These are phyloP conservation scores for Elegia similella DNA, from an alignment of 2,888 invertebrate species.

Conservation along the genomic window DNA sequence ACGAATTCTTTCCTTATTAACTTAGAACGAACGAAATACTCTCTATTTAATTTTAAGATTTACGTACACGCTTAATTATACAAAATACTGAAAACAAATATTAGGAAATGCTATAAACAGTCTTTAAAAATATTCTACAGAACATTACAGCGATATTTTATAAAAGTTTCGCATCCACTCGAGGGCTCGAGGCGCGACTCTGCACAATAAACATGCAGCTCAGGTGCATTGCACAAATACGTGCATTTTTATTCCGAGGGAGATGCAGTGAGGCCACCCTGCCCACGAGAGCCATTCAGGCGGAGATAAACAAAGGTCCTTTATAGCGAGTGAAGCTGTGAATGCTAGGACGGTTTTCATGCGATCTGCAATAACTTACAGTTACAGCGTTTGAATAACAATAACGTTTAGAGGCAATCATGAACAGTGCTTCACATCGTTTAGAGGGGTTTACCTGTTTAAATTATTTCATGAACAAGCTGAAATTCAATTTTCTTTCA, in stretches of 20 bases:
- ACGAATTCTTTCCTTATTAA: no score
- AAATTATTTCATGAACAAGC: no score
- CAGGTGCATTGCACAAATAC: constrained; percentile 40
- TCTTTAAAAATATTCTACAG: not conserved
- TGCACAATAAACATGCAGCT: constrained; percentile 38
- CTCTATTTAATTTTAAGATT: no score
- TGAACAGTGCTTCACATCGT: no score
- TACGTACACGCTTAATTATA: no score
- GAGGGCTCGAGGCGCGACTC: not conserved
- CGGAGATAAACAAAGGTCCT: constrained; percentile 40
- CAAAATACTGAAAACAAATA: no score
- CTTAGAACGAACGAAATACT: no score
- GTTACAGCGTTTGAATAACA: constrained; percentile 13
- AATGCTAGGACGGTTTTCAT: constrained; percentile 21
- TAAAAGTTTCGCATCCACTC: not conserved
- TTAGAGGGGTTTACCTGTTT: no score
- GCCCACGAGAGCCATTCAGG: constrained; percentile 43
- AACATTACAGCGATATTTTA: not conserved
- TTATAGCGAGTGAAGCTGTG: constrained; percentile 39
- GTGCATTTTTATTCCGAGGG: constrained; percentile 39
- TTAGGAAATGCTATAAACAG: no score
- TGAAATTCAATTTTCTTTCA: no score
- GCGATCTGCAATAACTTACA: constrained; percentile 10
- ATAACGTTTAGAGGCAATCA: not conserved
- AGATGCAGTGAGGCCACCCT: constrained; percentile 27